These are phyloP conservation scores for Lasioglossum villosulum DNA, from an alignment of 2,888 invertebrate species.

Conservation along the genomic window DNA sequence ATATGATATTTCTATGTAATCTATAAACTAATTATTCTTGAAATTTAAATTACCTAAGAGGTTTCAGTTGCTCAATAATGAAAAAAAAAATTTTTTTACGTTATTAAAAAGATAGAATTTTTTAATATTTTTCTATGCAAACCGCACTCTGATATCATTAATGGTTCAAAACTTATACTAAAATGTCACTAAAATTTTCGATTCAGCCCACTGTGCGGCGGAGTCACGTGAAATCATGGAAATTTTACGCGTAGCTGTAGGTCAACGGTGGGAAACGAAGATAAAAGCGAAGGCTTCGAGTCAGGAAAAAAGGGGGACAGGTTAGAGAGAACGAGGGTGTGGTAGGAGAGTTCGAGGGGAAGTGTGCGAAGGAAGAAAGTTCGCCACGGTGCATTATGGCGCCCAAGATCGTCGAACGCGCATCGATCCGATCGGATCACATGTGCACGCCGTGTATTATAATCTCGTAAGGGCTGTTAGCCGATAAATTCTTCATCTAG, in stretches of 20 bases:
- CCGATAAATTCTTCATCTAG: conserved; percentile 82
- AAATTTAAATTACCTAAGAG: too few species aligned
- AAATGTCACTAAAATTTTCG: too few species aligned
- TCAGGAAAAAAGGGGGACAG: neutral
- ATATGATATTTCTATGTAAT: too few species aligned
- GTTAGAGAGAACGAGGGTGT: neutral
- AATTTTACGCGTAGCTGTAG: conserved; percentile 54
- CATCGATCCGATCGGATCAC: conserved; percentile 66
- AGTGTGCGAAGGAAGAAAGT: conserved; percentile 21
- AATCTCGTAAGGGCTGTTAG: conserved; percentile 73
- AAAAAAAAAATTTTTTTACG: too few species aligned
- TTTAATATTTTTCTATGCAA: too few species aligned
- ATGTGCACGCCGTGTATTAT: conserved; percentile 65
- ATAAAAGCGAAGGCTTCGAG: conserved; percentile 24
- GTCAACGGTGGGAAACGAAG: conserved; percentile 43
- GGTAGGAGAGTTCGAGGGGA: neutral
- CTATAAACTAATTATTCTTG: too few species aligned
- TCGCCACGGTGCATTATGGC: conserved; percentile 57
- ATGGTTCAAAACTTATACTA: too few species aligned
- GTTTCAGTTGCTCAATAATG: too few species aligned
- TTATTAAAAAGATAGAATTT: too few species aligned
- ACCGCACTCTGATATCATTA: too few species aligned
- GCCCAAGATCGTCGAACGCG: conserved; percentile 44
- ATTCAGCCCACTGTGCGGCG: too few species aligned
- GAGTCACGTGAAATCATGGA: conserved; percentile 57